Evolutionary conservation across 2,113 vertebrate genomes (phyloP).

Genomic region (Gadus chalcogrammus): DNA sequence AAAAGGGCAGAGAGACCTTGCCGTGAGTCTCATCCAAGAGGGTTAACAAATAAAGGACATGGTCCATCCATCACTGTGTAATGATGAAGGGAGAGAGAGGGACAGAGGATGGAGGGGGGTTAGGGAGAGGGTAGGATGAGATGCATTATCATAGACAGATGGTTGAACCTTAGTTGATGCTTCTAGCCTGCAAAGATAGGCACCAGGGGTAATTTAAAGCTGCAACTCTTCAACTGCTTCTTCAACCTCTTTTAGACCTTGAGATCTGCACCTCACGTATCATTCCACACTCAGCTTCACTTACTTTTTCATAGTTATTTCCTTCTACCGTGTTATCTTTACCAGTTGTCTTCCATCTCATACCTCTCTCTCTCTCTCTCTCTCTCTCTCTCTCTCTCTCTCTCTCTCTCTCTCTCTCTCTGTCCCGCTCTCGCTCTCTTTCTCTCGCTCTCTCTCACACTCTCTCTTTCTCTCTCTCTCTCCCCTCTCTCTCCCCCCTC

Average conservation of each 20-base stretch:
- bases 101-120: background rate
- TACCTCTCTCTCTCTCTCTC: no score
- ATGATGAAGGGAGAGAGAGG: background rate
- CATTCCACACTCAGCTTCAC: no score
- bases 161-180: background rate
- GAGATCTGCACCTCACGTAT: no score
- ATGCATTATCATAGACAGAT: background rate
- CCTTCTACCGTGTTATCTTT: no score
- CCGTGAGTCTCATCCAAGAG: background rate
- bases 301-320: no score
- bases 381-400: background rate
- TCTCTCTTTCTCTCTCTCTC: background rate
- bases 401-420: constrained; percentile 4
- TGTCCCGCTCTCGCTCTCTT: background rate
- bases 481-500: background rate
- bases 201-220: background rate
- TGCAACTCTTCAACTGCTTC: background rate
- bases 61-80: background rate
- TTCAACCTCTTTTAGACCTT: no score
- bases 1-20: background rate
- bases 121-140: background rate
- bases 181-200: background rate
- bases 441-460: background rate
- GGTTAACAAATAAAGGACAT: background rate
- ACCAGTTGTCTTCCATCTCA: no score